Evolutionary conservation across 2,888 invertebrate genomes (phyloP), one percentile per base, ranked within the genome.

Genomic region (Sabatieria punctata): DNA sequence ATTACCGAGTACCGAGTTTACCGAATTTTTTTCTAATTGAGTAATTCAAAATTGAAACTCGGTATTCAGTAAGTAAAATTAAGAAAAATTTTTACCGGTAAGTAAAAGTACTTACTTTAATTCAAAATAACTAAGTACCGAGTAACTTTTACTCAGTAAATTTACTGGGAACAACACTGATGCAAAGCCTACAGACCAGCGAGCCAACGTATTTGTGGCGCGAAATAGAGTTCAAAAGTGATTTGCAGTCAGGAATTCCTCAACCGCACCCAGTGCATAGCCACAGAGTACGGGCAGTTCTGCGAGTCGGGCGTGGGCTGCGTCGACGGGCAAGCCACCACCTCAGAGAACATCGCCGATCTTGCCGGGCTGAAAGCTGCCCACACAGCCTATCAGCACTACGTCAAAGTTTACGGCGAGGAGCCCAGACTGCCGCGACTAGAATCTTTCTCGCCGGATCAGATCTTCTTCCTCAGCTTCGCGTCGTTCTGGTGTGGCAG

Each of bases 261-360:
- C n/a, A 27, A 45, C 4, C 43, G 43, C 2, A 27, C 43, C 18
- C n/a, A 47, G n/a, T 52, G 53, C 26, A 19, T 52, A 1, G 33
- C 45, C 19, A 30, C 50, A 38, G 50, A 52, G 27, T 52, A 48
- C 39, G 41, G 23, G 37, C 15, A 36, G n/a, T 53, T 49, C 33
- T 53, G 52, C 43, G 42, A 43, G 36, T 23, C 45, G 1, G 18
- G 27, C n/a, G 13, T 24, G 24, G 44, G 33, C 2, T 52, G 52
- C 41, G 38, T 71, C 11, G 68, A 74, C 56, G 73, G 74, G 1
- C 57, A 61, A 1, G 61, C 59, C 24, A 75, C 73, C 2, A 60
- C 73, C 21, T 70, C 70, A 4, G 72, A 72, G 57, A 72, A 73
- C 53, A 71, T 73, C 45, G 73, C 72, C 1, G 73, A 71, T 54